Evolutionary conservation across 1,140 invertebrate species (phyloP).

Genomic region (Drosophila suzukii): DNA sequence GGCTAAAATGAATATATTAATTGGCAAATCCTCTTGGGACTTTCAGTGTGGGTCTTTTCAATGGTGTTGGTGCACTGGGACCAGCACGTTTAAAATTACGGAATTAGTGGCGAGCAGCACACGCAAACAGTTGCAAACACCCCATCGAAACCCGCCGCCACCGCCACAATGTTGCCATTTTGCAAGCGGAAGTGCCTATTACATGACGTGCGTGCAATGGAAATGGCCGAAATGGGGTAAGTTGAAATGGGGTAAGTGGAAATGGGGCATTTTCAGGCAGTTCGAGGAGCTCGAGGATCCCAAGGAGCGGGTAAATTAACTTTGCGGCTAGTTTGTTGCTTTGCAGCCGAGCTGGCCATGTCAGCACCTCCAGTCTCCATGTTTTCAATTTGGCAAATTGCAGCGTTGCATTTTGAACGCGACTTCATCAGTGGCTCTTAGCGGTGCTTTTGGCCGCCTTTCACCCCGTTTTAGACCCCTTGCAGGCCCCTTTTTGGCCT

Average conservation of each 20-base stretch:
- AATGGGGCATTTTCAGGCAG: not conserved
- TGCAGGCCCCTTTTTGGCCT: not conserved
- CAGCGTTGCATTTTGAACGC: constrained; percentile 67
- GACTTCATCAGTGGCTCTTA: constrained; percentile 64
- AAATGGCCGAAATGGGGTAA: constrained; percentile 16
- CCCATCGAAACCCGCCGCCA: too few species aligned
- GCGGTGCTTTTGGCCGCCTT: constrained; percentile 8
- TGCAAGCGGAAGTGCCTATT: constrained; percentile 69
- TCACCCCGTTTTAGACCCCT: not conserved
- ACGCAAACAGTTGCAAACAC: not conserved
- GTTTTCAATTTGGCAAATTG: constrained; percentile 79
- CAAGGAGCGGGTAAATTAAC: constrained; percentile 62
- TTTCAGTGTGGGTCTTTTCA: constrained; percentile 12
- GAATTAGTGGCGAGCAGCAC: constrained; percentile 58
- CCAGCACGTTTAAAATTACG: constrained; percentile 66
- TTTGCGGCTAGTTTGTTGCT: constrained; percentile 65
- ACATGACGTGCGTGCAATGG: constrained; percentile 63
- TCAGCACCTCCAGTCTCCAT: constrained; percentile 54
- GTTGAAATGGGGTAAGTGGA: too few species aligned
- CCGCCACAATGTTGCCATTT: constrained; percentile 61
- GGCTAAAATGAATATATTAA: not conserved
- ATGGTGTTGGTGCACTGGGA: constrained; percentile 37
- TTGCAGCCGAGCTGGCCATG: constrained; percentile 16
- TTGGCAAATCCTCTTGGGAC: not conserved
- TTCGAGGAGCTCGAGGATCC: too few species aligned